Evolutionary conservation across 2,113 vertebrate genomes (phyloP).

Genomic region (Pantherophis guttatus): DNA sequence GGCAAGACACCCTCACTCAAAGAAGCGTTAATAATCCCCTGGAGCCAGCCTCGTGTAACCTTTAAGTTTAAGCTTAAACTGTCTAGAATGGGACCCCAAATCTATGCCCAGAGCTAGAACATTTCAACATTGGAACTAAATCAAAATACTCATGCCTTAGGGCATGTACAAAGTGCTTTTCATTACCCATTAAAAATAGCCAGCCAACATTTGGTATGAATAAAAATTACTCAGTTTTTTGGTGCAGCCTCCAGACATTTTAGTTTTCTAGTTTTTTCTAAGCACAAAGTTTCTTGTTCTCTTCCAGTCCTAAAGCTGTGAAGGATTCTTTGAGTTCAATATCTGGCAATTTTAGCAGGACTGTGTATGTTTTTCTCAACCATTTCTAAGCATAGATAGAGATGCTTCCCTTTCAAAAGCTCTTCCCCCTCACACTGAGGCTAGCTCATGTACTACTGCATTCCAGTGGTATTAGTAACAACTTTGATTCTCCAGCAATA

Average conservation of each 20-base stretch:
- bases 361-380: background rate
- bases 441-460: background rate
- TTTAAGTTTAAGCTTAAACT: background rate
- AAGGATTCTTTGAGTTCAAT: background rate
- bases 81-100: background rate
- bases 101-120: background rate
- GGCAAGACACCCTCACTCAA: no score
- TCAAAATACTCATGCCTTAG: background rate
- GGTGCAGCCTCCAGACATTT: background rate
- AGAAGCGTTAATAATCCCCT: no score
- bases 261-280: background rate
- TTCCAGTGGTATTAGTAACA: rapidly evolving
- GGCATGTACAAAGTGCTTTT: background rate
- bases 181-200: background rate
- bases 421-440: background rate
- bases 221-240: background rate
- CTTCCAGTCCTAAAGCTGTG: background rate
- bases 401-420: background rate
- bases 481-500: rapidly evolving
- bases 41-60: no score
- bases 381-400: background rate
- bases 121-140: background rate
- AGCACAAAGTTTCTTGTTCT: background rate
- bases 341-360: background rate
- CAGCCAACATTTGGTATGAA: background rate